phyloP scores from a whole-genome alignment of 2,113 vertebrate genomes.

The Brienomyrus longianalis region DNA sequence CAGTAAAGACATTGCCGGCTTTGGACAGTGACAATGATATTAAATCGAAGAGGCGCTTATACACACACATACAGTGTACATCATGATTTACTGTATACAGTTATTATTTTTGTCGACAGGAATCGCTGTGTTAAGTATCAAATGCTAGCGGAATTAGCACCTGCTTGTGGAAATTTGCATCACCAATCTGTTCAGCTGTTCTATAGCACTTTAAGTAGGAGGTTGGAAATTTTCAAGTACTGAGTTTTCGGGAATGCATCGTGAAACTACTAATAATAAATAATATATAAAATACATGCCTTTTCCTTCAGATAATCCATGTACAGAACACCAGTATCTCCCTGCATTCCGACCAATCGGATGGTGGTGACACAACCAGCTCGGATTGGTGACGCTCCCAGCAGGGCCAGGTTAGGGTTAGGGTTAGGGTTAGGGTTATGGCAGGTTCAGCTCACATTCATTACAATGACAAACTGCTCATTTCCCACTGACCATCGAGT shows the following conservation, averaged over 20 bases:
- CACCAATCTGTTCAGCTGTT: neutral
- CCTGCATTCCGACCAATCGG: neutral
- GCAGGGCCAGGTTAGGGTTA: neutral
- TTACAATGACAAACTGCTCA: neutral
- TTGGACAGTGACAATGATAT: no score
- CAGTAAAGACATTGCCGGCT: no score
- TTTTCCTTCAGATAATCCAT: neutral
- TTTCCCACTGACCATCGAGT: neutral
- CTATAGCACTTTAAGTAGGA: neutral
- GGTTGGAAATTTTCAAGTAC: neutral
- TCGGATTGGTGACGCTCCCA: neutral
- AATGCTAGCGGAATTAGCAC: neutral
- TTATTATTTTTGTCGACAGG: no score
- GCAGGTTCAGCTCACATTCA: neutral
- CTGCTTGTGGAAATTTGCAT: neutral
- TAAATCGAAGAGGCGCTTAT: no score
- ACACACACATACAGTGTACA: no score
- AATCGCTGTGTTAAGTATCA: neutral
- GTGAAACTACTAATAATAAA: neutral
- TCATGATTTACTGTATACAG: no score
- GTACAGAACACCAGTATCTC: neutral
- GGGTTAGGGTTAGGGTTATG: no score
- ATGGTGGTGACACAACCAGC: neutral
- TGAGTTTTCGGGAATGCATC: neutral
- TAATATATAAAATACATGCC: neutral